Percentiles rank a stretch among this genome's conserved stretches.
phyloP scores from a whole-genome alignment of 1,140 invertebrate species.

The Rhopalosiphum maidis region DNA sequence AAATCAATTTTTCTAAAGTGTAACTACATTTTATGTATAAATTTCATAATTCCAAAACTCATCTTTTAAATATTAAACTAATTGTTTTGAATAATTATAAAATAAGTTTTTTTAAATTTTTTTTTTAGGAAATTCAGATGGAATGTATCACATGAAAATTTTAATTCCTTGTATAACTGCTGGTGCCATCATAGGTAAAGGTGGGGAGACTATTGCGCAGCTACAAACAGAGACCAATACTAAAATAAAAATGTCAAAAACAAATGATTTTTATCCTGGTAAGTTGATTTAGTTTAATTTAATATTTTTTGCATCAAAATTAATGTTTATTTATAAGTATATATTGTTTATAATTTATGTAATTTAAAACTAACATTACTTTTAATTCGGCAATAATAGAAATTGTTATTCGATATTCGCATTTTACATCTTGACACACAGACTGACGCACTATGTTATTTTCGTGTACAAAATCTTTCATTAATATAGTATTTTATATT shows the following conservation, averaged over 20 bases:
- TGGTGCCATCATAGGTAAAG: conserved; percentile 97
- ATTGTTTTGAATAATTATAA: not conserved
- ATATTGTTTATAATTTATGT: not conserved
- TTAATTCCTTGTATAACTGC: conserved; percentile 94
- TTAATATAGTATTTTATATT: too few species aligned
- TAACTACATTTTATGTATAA: not conserved
- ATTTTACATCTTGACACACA: too few species aligned
- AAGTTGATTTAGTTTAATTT: conserved; percentile 62
- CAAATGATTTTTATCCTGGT: conserved; percentile 98
- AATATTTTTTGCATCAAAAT: not conserved
- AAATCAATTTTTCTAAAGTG: not conserved
- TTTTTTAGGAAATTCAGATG: conserved; percentile 46
- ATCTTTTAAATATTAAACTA: not conserved
- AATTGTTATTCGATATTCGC: not conserved
- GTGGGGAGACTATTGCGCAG: conserved; percentile 95
- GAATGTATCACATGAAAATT: conserved; percentile 88
- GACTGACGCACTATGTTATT: not conserved
- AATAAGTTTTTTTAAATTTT: not conserved
- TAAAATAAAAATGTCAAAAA: conserved; percentile 97
- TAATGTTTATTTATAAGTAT: not conserved
- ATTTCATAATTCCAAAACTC: not conserved
- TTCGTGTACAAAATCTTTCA: too few species aligned
- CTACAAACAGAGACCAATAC: conserved; percentile 95
- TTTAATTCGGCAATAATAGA: not conserved
- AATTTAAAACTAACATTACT: not conserved